Evolutionary conservation across 2,888 invertebrate species (phyloP), one percentile per base, ranked within the genome.

Genomic region (Habroteleia sp.): DNA sequence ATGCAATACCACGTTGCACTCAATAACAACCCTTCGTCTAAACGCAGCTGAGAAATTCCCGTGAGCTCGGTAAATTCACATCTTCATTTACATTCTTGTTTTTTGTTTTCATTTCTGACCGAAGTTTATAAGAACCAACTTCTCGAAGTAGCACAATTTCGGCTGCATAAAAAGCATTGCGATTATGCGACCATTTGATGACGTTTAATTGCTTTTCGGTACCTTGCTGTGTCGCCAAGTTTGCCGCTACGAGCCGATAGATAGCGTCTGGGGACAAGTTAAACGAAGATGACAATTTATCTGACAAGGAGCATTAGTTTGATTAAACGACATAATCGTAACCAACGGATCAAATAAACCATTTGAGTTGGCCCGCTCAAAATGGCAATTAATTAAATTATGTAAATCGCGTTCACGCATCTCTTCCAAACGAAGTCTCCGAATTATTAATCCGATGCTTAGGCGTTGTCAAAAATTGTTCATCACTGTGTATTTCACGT

Each of bases 11-110:
- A 46, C 14, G 52, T 66, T 66, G 52, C 65, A 46, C 73, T 50
- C 73, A 37, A 65, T 58, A 60, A 44, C 50, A 72, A 66, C 27
- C 65, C 52, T 52, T 52, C 50, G 63, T 20, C 73, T 41, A 13
- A 62, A 66, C 46, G 62, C 66, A 66, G 66, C 73, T 60, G 60
- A 66, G 73, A 66, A 66, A 74, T 74, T 66, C 73, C 54, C 73
- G 46, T 62, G 73, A 39, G 66, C 62, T 35, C 62, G 31, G 66
- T 65, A 74, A 74, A 52, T 66, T 74, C 73, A 74, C 54, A 74
- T 74, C 66, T 66, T 74, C 60, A 74, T 74, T 74, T 62, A 44
- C 54, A 66, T 74, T 60, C 13, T 39, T 23, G 37, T 50, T 54
- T 66, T 74, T 74, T 48, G 56, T 65, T 72, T 41, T n/a, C 37